These are phyloP conservation scores for Cetonia aurata DNA, from an alignment of 2,888 invertebrate genomes.

Conservation along the genomic window DNA sequence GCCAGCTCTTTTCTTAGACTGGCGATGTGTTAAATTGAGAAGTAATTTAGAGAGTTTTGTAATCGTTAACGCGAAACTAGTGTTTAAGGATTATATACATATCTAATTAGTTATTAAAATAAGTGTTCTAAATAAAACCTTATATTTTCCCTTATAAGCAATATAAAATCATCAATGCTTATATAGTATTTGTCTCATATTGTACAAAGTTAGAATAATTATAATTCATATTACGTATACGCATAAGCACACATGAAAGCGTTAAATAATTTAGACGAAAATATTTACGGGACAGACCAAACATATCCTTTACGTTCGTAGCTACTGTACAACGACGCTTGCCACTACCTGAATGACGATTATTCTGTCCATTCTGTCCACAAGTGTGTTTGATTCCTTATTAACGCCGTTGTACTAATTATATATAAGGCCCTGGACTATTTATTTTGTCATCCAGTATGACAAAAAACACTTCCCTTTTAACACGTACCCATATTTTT, in stretches of 20 bases:
- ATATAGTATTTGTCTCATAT: too few relatives aligned
- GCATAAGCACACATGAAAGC: neutral
- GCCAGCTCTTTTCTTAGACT: neutral
- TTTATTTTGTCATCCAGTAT: constrained; percentile 43
- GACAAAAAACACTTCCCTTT: constrained; percentile 44
- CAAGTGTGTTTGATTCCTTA: constrained; percentile 42
- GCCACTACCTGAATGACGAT: constrained; percentile 42
- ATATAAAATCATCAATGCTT: too few relatives aligned
- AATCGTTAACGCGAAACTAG: too few relatives aligned
- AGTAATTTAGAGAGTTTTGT: too few relatives aligned
- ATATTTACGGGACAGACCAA: constrained; percentile 11
- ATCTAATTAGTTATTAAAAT: too few relatives aligned
- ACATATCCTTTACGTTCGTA: constrained; percentile 23
- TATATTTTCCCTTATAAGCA: too few relatives aligned
- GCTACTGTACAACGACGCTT: constrained; percentile 38
- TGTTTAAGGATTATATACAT: too few relatives aligned
- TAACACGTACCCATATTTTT: constrained; percentile 43
- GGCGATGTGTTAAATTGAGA: too few relatives aligned
- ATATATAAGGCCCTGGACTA: constrained; percentile 39
- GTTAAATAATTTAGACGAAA: constrained; percentile 6
- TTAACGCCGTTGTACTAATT: constrained; percentile 39
- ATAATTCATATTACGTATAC: too few relatives aligned
- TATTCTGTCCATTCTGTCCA: constrained; percentile 43
- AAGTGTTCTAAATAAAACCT: too few relatives aligned
- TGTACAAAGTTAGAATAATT: too few relatives aligned